Percentiles rank a stretch among this genome's conserved stretches.
phyloP scores from a whole-genome alignment of 2,888 invertebrate species.

The Liopterus haemorrhoidalis region DNA sequence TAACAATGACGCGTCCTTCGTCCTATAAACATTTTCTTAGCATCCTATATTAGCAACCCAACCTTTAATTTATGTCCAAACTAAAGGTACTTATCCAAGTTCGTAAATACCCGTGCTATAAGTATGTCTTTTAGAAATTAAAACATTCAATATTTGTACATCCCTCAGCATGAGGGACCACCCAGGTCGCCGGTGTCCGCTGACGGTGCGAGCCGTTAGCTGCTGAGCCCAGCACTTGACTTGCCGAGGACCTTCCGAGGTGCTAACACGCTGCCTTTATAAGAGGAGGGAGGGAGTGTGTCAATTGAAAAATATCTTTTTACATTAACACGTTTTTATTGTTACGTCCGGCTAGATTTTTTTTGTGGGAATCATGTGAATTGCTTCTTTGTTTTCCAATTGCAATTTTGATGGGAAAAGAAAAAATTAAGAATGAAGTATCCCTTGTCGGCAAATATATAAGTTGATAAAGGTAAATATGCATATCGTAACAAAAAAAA shows the following conservation, averaged over 20 bases:
- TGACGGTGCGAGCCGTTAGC: conserved; percentile 26
- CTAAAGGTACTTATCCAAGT: too few relatives aligned
- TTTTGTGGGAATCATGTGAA: conserved; percentile 27
- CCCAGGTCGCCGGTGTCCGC: conserved; percentile 9
- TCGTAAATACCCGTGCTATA: conserved; percentile 21
- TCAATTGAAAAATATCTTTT: conserved; percentile 40
- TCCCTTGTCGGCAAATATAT: too few relatives aligned
- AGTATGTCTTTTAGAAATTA: conserved; percentile 31
- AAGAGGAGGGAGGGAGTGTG: conserved; percentile 34
- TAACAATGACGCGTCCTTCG: too few relatives aligned
- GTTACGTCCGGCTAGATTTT: conserved; percentile 30
- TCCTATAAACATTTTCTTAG: too few relatives aligned
- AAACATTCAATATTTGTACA: conserved; percentile 38
- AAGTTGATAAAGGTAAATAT: too few relatives aligned
- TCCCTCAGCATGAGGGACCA: conserved; percentile 24
- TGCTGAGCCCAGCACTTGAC: conserved; percentile 24
- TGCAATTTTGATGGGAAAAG: too few relatives aligned
- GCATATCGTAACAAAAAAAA: too few relatives aligned
- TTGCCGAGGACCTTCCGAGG: conserved; percentile 16
- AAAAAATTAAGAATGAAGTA: too few relatives aligned
- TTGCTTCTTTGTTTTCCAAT: too few relatives aligned
- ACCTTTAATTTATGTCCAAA: too few relatives aligned
- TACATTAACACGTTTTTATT: conserved; percentile 45
- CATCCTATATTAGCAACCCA: too few relatives aligned
- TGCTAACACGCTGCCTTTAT: conserved; percentile 19